Conservation (phyloP, 1,140 invertebrate species). For the Drosophila arawakana region DNA sequence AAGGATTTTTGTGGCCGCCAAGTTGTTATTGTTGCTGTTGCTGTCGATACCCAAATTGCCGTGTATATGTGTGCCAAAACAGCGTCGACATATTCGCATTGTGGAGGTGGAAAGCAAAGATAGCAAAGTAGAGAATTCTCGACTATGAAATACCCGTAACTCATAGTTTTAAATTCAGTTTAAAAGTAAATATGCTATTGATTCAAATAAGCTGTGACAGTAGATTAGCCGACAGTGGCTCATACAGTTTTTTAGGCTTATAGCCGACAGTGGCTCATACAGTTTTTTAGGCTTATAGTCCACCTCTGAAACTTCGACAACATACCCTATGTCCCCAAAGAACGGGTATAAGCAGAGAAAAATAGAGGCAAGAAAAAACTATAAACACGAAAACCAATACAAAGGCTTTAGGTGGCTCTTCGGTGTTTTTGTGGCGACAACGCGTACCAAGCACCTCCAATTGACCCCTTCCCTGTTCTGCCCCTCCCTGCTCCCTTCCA, state of each 20-base stretch:
- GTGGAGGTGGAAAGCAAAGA: conserved; percentile 30
- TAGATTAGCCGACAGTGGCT: too few species aligned
- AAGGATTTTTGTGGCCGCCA: conserved; percentile 62
- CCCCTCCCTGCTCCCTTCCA: not conserved
- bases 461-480: too few species aligned
- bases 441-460: conserved; percentile 64
- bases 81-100: conserved; percentile 55
- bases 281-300: too few species aligned
- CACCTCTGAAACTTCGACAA: too few species aligned
- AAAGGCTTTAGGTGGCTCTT: conserved; percentile 44
- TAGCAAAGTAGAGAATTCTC: conserved; percentile 23
- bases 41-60: conserved; percentile 66
- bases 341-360: conserved; percentile 15
- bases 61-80: conserved; percentile 38
- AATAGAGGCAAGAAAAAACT: conserved; percentile 38
- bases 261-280: too few species aligned
- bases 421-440: conserved; percentile 55
- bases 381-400: conserved; percentile 71
- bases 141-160: too few species aligned
- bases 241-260: too few species aligned
- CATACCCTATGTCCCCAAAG: too few species aligned
- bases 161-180: too few species aligned
- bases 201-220: too few species aligned
- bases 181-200: too few species aligned
- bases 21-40: conserved; percentile 16